phyloP scores from a whole-genome alignment of 2,797 vertebrate genomes.

The Clarias fuscus region DNA sequence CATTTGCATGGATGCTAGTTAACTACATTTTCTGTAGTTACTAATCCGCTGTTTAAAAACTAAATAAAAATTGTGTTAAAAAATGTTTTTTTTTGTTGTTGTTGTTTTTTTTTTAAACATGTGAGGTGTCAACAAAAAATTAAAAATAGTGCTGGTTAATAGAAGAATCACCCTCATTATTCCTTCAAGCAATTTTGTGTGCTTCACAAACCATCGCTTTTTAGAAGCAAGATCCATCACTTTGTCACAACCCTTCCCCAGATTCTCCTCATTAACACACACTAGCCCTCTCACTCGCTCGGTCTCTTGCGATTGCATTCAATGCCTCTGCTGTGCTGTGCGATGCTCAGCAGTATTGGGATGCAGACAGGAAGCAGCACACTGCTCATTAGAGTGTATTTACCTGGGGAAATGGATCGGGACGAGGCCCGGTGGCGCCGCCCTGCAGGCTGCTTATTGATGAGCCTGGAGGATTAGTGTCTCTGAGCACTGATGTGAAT shows the following conservation, averaged over 20 bases:
- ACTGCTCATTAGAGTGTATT: slow-evolving; percentile 47
- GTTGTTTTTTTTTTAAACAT: background rate
- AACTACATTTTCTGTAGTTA: background rate
- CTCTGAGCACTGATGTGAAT: slow-evolving; percentile 36
- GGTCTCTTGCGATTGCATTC: background rate
- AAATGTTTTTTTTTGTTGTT: too few relatives aligned
- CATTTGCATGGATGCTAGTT: background rate
- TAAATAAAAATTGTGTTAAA: background rate
- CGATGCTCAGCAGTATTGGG: slow-evolving; percentile 14
- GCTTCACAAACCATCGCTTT: background rate
- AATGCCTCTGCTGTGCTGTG: slow-evolving; percentile 18
- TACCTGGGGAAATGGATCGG: slow-evolving; percentile 41
- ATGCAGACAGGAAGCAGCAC: slow-evolving; percentile 32
- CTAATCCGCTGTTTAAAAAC: background rate
- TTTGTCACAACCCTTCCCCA: slow-evolving; percentile 2
- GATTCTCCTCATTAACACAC: slow-evolving; percentile 18
- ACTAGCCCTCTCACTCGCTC: background rate
- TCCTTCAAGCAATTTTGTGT: background rate
- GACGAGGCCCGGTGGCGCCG: slow-evolving; percentile 19
- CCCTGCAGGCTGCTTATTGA: slow-evolving; percentile 51
- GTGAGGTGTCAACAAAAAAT: background rate
- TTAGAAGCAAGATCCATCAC: background rate
- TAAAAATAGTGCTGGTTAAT: background rate
- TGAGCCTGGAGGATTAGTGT: slow-evolving; percentile 41
- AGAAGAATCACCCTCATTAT: background rate